Percentiles rank a stretch among this genome's conserved stretches.
These are phyloP conservation scores for Chlamydotis undulata DNA, from an alignment of 2,113 vertebrate species.

Conservation along the genomic window DNA sequence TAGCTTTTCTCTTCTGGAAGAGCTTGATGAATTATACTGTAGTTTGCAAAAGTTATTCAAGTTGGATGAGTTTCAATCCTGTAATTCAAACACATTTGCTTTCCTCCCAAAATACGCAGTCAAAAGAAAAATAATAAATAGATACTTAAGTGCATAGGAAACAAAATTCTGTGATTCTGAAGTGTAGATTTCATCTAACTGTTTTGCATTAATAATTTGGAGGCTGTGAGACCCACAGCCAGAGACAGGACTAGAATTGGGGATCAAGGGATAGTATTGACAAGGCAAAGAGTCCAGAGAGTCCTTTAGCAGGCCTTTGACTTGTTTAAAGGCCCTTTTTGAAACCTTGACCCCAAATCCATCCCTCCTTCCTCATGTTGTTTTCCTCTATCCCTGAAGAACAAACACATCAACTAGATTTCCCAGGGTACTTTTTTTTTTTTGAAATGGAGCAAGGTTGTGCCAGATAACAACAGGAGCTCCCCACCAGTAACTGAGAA, in stretches of 20 bases:
- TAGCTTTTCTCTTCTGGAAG: neutral
- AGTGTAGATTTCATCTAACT: neutral
- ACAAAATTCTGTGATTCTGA: neutral
- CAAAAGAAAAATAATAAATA: constrained; percentile 1
- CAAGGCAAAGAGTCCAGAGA: neutral
- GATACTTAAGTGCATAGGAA: neutral
- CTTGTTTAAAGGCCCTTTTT: neutral
- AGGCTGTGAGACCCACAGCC: neutral
- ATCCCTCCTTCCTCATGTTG: neutral
- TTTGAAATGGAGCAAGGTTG: neutral
- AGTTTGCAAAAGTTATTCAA: constrained; percentile 25
- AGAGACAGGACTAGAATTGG: neutral
- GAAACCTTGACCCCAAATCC: neutral
- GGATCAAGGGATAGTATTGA: neutral
- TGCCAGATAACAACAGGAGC: neutral
- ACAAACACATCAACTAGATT: neutral
- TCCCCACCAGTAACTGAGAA: neutral
- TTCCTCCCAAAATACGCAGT: neutral
- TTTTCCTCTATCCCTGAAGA: neutral
- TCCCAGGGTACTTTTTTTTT: neutral
- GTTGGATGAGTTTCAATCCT: constrained; percentile 33
- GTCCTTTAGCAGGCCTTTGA: neutral
- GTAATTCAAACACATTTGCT: constrained; percentile 13
- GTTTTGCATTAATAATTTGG: neutral
- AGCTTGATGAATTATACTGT: constrained; percentile 10